A percentile compares a stretch with the other conserved stretches of the same genome.
These are phyloP conservation scores for Pyrocephalus nanus DNA, from an alignment of 2,797 vertebrate species.

Conservation along the genomic window DNA sequence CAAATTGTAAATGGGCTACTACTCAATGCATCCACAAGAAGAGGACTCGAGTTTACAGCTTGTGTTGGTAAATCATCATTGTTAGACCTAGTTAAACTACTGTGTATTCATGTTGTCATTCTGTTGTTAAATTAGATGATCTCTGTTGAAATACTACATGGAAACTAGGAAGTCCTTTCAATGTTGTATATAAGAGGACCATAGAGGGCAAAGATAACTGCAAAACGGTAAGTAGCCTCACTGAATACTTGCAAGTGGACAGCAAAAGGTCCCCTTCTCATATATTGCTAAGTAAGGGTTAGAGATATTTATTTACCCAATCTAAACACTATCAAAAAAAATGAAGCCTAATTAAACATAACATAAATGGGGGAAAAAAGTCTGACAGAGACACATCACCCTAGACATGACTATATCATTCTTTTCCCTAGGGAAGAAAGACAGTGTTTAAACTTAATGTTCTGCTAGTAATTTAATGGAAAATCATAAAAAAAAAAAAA, in stretches of 20 bases:
- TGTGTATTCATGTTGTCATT: background rate
- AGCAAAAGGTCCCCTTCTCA: background rate
- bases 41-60: background rate
- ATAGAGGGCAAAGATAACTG: background rate
- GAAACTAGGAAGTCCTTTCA: background rate
- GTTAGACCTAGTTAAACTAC: background rate
- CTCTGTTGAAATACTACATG: background rate
- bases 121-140: background rate
- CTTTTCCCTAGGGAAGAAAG: constrained; percentile 6
- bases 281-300: background rate
- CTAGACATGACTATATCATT: background rate
- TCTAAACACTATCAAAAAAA: background rate
- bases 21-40: accelerated
- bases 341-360: background rate
- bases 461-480: constrained; percentile 49
- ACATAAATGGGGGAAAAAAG: background rate
- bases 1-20: background rate
- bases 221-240: background rate
- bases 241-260: background rate
- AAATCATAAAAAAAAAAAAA: background rate
- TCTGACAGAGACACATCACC: background rate
- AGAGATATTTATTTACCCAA: background rate
- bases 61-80: background rate
- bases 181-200: background rate
- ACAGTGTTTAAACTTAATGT: background rate